phyloP scores from a whole-genome alignment of 2,888 invertebrate genomes.

The Gryllus longicercus region DNA sequence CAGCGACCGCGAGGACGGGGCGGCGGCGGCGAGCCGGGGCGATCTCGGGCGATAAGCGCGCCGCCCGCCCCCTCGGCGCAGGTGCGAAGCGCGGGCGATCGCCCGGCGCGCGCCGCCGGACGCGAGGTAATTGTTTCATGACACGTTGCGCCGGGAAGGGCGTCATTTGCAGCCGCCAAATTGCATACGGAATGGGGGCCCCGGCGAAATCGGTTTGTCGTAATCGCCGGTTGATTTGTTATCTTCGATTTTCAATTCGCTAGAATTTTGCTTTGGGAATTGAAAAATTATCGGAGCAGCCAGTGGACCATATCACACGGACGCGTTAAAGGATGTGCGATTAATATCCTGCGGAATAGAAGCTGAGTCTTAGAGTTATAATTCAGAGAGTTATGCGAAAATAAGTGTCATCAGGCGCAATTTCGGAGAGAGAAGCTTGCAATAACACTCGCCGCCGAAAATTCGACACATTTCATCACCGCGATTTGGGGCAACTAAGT shows the following conservation, averaged over 20 bases:
- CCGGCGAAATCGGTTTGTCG: background rate
- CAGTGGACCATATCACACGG: slow-evolving; percentile 8
- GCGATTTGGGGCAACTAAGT: slow-evolving; percentile 1
- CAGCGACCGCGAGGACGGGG: background rate
- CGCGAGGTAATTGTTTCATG: background rate
- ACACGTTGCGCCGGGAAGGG: background rate
- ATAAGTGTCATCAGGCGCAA: slow-evolving; percentile 8
- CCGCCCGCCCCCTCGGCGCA: background rate
- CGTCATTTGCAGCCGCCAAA: background rate
- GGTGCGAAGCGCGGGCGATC: background rate
- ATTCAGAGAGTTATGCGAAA: slow-evolving; percentile 9
- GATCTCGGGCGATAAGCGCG: background rate
- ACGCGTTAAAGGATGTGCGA: background rate
- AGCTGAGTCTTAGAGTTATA: background rate
- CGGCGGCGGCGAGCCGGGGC: background rate
- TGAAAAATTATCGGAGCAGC: slow-evolving; percentile 4
- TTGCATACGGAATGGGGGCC: background rate
- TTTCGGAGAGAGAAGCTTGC: background rate
- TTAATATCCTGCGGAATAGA: slow-evolving; percentile 9
- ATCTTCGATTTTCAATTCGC: background rate
- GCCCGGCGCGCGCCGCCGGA: background rate
- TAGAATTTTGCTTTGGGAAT: background rate
- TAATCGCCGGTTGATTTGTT: background rate
- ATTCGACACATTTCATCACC: background rate
- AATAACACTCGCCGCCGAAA: background rate